These are phyloP conservation scores for Drosophila willistoni DNA, from an alignment of 1,140 invertebrate genomes.

Conservation along the genomic window DNA sequence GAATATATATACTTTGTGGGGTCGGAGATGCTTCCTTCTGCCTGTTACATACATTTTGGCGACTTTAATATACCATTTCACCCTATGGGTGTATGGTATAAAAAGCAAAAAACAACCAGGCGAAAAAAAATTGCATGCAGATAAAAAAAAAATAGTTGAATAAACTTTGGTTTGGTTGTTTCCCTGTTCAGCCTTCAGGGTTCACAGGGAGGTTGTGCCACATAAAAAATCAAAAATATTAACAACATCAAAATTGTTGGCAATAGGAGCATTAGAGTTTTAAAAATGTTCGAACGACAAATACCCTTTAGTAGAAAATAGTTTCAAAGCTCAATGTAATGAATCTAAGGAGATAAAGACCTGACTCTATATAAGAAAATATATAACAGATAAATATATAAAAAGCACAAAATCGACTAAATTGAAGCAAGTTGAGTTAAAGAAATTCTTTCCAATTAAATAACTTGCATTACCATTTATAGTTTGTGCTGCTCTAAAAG, in stretches of 20 bases:
- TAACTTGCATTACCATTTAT: background rate
- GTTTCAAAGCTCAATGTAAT: too few species aligned
- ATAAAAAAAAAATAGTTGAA: conserved; percentile 59
- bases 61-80: too few species aligned
- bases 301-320: background rate
- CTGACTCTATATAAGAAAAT: too few species aligned
- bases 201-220: conserved; percentile 41
- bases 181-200: conserved; percentile 39
- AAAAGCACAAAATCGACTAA: too few species aligned
- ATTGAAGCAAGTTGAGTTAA: background rate
- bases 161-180: conserved; percentile 55
- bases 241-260: conserved; percentile 31
- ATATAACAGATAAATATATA: too few species aligned
- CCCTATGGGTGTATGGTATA: too few species aligned
- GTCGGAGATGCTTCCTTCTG: too few species aligned
- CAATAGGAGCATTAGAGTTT: conserved; percentile 18
- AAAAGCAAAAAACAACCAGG: conserved; percentile 33
- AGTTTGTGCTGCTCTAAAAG: background rate
- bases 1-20: too few species aligned
- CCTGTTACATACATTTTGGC: too few species aligned
- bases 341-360: too few species aligned
- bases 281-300: background rate
- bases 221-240: conserved; percentile 45
- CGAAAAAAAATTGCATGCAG: conserved; percentile 24
- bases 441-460: background rate